Evolutionary conservation across 2,797 vertebrate species (phyloP).

Genomic region (Carapus acus): DNA sequence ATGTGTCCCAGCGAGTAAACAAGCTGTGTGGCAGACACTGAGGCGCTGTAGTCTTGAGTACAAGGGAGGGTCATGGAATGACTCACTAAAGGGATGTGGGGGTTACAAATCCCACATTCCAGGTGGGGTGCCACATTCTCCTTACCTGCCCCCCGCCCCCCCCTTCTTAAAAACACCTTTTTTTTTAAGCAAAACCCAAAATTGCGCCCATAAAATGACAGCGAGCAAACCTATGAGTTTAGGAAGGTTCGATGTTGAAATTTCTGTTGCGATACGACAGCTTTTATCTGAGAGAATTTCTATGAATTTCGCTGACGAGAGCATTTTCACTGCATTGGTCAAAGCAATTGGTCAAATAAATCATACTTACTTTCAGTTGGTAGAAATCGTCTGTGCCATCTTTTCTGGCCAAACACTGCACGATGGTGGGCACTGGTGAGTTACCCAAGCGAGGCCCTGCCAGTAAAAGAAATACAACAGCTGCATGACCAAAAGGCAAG

Average conservation of each 20-base stretch:
- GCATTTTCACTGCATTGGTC: too few relatives aligned
- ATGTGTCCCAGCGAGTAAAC: slow-evolving; percentile 29
- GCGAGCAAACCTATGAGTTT: slow-evolving; percentile 26
- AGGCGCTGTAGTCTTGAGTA: slow-evolving; percentile 25
- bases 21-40: slow-evolving; percentile 30
- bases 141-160: slow-evolving; percentile 11
- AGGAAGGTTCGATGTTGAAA: slow-evolving; percentile 61
- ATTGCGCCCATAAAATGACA: slow-evolving; percentile 48
- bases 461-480: slow-evolving; percentile 56
- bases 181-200: slow-evolving; percentile 46
- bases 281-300: slow-evolving; percentile 29
- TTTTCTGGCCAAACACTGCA: slow-evolving; percentile 97
- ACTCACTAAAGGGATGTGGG: slow-evolving; percentile 34
- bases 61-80: slow-evolving; percentile 20
- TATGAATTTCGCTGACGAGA: too few relatives aligned
- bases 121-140: slow-evolving; percentile 45
- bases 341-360: not conserved
- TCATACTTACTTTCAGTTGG: slow-evolving; percentile 90
- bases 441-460: slow-evolving; percentile 95
- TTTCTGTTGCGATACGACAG: slow-evolving; percentile 19
- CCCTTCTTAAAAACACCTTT: slow-evolving; percentile 37
- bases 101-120: slow-evolving; percentile 57
- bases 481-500: slow-evolving; percentile 69
- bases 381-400: slow-evolving; percentile 99
- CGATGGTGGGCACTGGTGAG: slow-evolving; percentile 97